phyloP scores from a whole-genome alignment of 1,140 invertebrate species.

The Watersipora subatra region DNA sequence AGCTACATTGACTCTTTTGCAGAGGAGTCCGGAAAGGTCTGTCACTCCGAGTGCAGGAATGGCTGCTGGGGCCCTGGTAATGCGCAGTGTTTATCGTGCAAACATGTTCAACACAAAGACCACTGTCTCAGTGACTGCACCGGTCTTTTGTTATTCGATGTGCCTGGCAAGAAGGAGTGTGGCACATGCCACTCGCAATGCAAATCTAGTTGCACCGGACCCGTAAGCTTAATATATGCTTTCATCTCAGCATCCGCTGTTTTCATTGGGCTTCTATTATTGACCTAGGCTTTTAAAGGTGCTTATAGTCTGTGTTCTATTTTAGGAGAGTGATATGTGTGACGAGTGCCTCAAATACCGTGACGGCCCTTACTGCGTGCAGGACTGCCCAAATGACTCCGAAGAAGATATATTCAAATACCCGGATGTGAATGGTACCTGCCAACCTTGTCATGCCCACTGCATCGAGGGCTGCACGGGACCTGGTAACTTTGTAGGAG shows the following conservation, averaged over 20 bases:
- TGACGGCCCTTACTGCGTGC: constrained; percentile 76
- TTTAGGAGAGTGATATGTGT: constrained; percentile 62
- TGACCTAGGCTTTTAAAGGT: too few relatives aligned
- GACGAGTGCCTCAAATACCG: constrained; percentile 52
- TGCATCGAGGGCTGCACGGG: constrained; percentile 54
- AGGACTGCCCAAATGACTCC: constrained; percentile 58
- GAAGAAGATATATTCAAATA: too few relatives aligned
- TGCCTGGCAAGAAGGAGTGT: not conserved
- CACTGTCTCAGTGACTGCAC: constrained; percentile 66
- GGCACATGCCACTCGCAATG: constrained; percentile 49
- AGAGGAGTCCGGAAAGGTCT: not conserved
- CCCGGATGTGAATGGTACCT: constrained; percentile 51
- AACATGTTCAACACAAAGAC: constrained; percentile 60
- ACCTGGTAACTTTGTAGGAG: constrained; percentile 58
- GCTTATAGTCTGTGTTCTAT: too few relatives aligned
- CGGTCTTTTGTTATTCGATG: constrained; percentile 14
- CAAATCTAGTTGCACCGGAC: constrained; percentile 62
- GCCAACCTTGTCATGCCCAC: constrained; percentile 66
- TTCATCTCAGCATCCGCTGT: too few relatives aligned
- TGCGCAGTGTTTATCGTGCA: constrained; percentile 75
- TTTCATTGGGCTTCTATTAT: too few relatives aligned
- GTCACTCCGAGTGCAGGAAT: constrained; percentile 35
- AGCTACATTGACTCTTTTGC: too few relatives aligned
- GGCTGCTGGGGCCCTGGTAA: constrained; percentile 89
- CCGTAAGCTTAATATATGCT: too few relatives aligned